Base-by-base conservation (phyloP, 2,888 invertebrate genomes). In the Hirtodrosophila confusa region DNA sequence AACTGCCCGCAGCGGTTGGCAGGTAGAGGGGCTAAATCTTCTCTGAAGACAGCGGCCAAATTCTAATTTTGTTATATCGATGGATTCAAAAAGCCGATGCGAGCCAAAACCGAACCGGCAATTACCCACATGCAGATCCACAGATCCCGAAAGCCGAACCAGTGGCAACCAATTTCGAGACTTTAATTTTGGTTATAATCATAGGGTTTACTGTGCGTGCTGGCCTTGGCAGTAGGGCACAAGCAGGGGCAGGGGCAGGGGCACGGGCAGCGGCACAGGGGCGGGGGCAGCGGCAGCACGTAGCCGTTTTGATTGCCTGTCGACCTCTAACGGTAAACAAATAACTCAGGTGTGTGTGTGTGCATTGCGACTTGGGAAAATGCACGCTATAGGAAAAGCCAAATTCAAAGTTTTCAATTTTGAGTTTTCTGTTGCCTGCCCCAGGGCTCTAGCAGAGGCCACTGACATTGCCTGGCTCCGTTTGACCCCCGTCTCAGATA, bases 171-270 rank as follows among this genome's bases (percentile, higher is more conserved):
- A 55, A 70, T 48, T 69, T 54, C 57, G 60, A 60, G 67, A 86
- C 80, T 66, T 67, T 39, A 76, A 74, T 76, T 70, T 83, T 55
- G 49, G 45, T 65, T 68, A 84, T 80, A 80, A 80, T 86, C 62
- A 80, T 86, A 80, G 86, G 85, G 51, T 77, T 66, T 23, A 17
- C 24, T 43, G 62, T 48, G 72, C 67, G 67, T 71, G 86, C 56
- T 72, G 87, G 85, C 82, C 75, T 86, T 80, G 75, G 62, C 69
- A 72, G 69, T 84, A 72, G 83, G 86, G 61, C 83, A 80, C 36
- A 43, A 40, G 33, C 36, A 36, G 11, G 31, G 40, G 36, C 10
- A 45, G 40, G 10, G 24, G 33, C 7, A 24, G 24, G 58, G n/a
- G n/a, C 17, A 17, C 63, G 62, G 51, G 64, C 17, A 36, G 33